phyloP scores from a whole-genome alignment of 2,888 invertebrate species.

The Pterostichus niger region DNA sequence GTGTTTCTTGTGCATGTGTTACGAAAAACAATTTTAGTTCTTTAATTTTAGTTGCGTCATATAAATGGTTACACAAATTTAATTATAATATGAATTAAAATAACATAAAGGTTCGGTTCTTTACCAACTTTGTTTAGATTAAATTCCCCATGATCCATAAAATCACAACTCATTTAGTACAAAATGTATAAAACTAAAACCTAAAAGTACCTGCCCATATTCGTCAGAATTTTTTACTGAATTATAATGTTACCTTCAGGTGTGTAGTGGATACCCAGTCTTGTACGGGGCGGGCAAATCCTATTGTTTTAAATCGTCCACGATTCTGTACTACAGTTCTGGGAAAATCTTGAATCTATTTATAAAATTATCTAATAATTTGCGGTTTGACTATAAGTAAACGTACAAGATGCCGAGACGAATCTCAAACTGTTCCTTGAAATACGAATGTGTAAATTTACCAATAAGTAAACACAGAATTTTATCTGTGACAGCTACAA shows the following conservation, averaged over 20 bases:
- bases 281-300: constrained; percentile 10
- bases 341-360: constrained; percentile 31
- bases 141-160: constrained; percentile 28
- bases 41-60: no score
- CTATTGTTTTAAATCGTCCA: constrained; percentile 8
- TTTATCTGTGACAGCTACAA: not conserved
- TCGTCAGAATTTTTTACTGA: constrained; percentile 14
- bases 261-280: constrained; percentile 20
- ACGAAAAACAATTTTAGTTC: no score
- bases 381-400: constrained; percentile 19
- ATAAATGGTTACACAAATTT: no score
- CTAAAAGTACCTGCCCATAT: constrained; percentile 4
- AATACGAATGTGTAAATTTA: constrained; percentile 29
- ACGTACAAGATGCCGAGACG: constrained; percentile 12
- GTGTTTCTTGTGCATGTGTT: no score
- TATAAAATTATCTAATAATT: constrained; percentile 45
- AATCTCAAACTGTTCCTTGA: constrained; percentile 36
- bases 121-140: not conserved
- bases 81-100: not conserved
- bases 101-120: not conserved
- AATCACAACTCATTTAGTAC: not conserved
- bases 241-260: not conserved
- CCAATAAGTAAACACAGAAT: constrained; percentile 12
- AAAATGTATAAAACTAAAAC: constrained; percentile 42
- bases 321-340: constrained; percentile 7